These are phyloP conservation scores for Ochlodes sylvanus DNA, from an alignment of 2,888 invertebrate genomes.

Conservation along the genomic window DNA sequence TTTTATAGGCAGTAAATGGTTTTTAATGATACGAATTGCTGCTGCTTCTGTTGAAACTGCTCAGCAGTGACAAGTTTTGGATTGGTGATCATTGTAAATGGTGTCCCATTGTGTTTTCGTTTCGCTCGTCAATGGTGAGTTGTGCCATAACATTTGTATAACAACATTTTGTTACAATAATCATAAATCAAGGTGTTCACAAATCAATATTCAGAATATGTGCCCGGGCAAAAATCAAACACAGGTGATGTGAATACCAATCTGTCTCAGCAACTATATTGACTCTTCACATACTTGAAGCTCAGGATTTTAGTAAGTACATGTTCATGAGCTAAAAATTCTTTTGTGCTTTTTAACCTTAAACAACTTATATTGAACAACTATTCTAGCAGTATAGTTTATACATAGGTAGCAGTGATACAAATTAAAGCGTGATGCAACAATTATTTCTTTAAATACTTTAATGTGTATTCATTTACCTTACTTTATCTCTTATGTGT, in stretches of 20 bases:
- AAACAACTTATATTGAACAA: too few species aligned
- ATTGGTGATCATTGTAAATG: slow-evolving; percentile 58
- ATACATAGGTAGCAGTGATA: not conserved
- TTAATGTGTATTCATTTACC: slow-evolving; percentile 16
- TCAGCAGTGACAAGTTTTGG: slow-evolving; percentile 29
- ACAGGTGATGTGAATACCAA: too few species aligned
- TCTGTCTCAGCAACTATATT: too few species aligned
- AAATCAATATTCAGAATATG: too few species aligned
- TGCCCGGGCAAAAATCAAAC: too few species aligned
- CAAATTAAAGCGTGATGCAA: not conserved
- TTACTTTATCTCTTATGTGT: slow-evolving; percentile 9
- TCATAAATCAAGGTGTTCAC: not conserved
- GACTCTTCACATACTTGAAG: too few species aligned
- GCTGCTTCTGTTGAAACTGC: not conserved
- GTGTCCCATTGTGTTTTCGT: slow-evolving; percentile 76
- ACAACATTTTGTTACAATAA: slow-evolving; percentile 12
- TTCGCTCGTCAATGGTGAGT: slow-evolving; percentile 54
- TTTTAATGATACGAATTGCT: slow-evolving; percentile 28
- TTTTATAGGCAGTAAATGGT: slow-evolving; percentile 37
- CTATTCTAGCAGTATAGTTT: too few species aligned
- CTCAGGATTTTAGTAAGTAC: too few species aligned
- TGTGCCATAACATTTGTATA: slow-evolving; percentile 3
- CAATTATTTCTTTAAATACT: not conserved
- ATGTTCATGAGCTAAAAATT: too few species aligned
- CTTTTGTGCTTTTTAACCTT: too few species aligned